phyloP scores from a whole-genome alignment of 2,113 vertebrate genomes.

The Triplophysa tibetana region DNA sequence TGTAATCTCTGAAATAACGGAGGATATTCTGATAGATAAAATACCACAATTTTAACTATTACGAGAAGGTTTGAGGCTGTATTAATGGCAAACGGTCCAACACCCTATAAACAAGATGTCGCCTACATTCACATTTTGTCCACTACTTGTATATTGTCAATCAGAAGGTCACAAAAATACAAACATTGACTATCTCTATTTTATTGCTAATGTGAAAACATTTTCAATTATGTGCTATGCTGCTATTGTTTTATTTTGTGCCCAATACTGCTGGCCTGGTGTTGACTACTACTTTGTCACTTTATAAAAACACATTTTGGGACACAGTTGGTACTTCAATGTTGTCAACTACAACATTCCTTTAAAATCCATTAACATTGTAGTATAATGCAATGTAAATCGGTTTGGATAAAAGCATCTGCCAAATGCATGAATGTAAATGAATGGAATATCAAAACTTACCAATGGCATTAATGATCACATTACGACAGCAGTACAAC shows the following conservation, averaged over 20 bases:
- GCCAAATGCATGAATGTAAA: no score
- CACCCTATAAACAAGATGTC: no score
- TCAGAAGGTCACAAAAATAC: neutral
- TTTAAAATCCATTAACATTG: neutral
- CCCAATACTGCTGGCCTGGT: slow-evolving; percentile 12
- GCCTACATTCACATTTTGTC: no score
- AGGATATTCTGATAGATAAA: no score
- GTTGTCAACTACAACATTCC: neutral
- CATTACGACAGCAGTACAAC: neutral
- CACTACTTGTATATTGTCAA: neutral
- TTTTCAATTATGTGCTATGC: neutral
- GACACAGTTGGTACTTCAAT: neutral
- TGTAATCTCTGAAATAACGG: no score
- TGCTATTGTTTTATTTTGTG: neutral
- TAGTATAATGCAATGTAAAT: no score
- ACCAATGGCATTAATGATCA: neutral
- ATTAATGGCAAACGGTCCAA: no score
- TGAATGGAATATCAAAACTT: no score
- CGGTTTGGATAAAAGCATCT: no score
- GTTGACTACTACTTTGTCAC: slow-evolving; percentile 5
- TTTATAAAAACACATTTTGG: neutral
- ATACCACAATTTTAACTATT: neutral
- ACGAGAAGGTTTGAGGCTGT: no score
- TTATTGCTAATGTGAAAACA: no score
- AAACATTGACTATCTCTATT: neutral